Evolutionary conservation across 2,888 invertebrate genomes (phyloP), one percentile per base, ranked within the genome.

Genomic region (Euproctis similis): DNA sequence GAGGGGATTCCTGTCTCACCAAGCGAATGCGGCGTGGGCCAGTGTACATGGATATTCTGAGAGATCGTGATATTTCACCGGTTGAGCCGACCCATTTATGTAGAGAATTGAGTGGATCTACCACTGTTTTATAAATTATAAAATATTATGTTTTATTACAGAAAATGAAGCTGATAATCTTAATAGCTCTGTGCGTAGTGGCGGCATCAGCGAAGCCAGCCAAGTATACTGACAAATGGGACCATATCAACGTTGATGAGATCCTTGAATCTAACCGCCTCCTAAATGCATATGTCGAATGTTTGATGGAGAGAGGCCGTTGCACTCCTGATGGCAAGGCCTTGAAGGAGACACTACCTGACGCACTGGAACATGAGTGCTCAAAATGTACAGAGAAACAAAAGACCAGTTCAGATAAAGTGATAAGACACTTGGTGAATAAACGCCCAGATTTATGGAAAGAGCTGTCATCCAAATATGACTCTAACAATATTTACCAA

Each of bases 301-400:
- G 92, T 53, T 72, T 92, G 1, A 56, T 91, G 38, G 90, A 89
- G 0, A 80, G 68, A 49, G 89, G 88, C 10, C 85, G 85, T 8
- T 92, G 92, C 62, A 90, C 90, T 7, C 85, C 90, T 2, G 91
- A 91, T 44, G 91, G 88, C 21, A 86, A 86, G 39, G 88, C 89
- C 42, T 67, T 85, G 1, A 85, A 84, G 33, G 82, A 85, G 37
- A 72, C 86, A 1, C 76, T 93, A 1, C 92, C 92, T 1, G 93
- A 93, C 42, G 93, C 93, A 0, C 61, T 93, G 22, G 85, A 87
- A 45, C 86, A 88, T 17, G 89, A 89, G 26, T 93, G 93, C 65
- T 61, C 71, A 26, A 90, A 91, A 63, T 93, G 93, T 61, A 91
- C 88, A 65, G 42, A 86, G 68, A 87, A 86, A 86, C 85, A 85